A percentile compares a stretch with the other conserved stretches of the same genome.
phyloP scores from a whole-genome alignment of 2,797 vertebrate species.

The Sebastes nivosus region DNA sequence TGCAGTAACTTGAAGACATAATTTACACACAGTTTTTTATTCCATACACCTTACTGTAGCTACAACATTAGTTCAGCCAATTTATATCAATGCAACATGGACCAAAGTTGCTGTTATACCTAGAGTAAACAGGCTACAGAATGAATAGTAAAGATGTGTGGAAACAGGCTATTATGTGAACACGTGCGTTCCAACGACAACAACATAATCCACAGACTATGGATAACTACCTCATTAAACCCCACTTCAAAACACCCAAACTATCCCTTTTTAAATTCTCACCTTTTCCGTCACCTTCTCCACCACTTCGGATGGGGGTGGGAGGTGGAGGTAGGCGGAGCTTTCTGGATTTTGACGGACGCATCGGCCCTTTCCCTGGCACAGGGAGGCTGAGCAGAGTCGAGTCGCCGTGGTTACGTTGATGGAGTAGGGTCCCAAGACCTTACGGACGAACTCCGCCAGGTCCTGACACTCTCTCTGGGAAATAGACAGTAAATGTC shows the following conservation, averaged over 20 bases:
- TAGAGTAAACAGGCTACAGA: neutral
- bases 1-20: neutral
- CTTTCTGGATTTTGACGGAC: conserved; percentile 78
- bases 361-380: conserved; percentile 84
- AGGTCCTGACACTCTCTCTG: conserved; percentile 86
- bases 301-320: conserved; percentile 42
- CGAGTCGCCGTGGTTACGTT: conserved; percentile 84
- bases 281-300: conserved; percentile 65
- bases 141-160: neutral
- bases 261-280: neutral
- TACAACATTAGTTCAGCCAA: neutral
- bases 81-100: neutral
- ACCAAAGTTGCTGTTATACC: neutral
- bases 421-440: conserved; percentile 83
- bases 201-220: too few relatives aligned
- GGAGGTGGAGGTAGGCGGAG: conserved; percentile 82
- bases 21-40: neutral
- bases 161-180: neutral
- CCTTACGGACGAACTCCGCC: conserved; percentile 75
- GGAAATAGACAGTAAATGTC: neutral
- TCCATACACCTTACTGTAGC: neutral
- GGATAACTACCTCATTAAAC: too few relatives aligned
- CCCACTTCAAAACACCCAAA: too few relatives aligned
- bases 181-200: neutral
- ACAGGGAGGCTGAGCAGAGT: conserved; percentile 82